phyloP scores from a whole-genome alignment of 2,113 vertebrate species.

The Hipposideros armiger region DNA sequence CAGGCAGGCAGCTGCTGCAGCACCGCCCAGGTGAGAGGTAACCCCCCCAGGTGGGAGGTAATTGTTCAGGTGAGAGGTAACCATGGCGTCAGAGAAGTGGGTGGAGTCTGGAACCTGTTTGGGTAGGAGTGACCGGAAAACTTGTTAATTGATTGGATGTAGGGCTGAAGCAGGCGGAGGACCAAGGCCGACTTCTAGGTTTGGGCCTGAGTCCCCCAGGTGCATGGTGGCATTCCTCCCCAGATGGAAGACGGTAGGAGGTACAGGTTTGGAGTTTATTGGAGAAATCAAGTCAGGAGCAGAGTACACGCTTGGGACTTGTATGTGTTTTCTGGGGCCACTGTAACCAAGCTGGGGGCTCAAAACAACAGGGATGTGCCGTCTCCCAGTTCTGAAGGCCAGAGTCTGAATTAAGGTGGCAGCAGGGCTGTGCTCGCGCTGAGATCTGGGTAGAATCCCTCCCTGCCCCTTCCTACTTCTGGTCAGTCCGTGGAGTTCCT shows the following conservation, averaged over 20 bases:
- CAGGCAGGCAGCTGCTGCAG: too few relatives aligned
- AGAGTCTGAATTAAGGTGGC: neutral
- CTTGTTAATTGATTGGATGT: neutral
- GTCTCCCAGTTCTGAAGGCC: neutral
- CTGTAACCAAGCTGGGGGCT: neutral
- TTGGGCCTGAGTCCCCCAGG: neutral
- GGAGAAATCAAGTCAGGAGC: neutral
- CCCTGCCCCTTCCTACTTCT: fast-evolving
- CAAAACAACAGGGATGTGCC: neutral
- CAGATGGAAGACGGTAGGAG: fast-evolving
- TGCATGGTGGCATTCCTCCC: neutral
- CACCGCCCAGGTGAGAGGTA: neutral
- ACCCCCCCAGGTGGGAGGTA: neutral
- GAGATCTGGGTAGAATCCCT: fast-evolving
- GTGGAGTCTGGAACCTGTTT: neutral
- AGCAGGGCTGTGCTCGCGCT: neutral
- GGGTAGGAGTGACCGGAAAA: neutral
- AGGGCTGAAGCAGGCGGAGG: neutral
- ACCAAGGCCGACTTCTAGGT: neutral
- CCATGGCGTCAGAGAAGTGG: neutral
- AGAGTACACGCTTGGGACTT: neutral
- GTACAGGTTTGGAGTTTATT: neutral
- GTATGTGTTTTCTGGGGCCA: neutral
- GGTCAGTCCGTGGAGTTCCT: fast-evolving
- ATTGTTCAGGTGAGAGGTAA: neutral